Evolutionary conservation across 2,888 invertebrate species (phyloP), one percentile per base, ranked within the genome.

Genomic region (Ischnus inquisitorius): DNA sequence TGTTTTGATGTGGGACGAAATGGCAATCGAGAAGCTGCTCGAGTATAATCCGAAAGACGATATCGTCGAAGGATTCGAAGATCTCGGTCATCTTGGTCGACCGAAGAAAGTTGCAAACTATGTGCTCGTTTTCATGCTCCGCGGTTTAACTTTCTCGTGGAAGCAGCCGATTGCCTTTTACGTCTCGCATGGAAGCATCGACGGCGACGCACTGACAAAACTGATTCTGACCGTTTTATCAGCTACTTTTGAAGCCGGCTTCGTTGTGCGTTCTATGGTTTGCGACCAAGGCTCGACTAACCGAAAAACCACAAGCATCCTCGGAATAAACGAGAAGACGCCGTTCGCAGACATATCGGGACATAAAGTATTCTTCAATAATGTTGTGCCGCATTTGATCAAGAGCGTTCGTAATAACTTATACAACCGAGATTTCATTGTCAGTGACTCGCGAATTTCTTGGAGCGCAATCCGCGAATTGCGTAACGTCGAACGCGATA

Each of bases 1-100:
- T 74, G 88, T 89, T 54, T 60, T 89, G 4, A 83, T 89, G 80
- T 86, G 85, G 80, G 88, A 90, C 79, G 89, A 89, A 82, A 89
- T 89, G 87, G 51, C 85, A 25, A 88, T 89, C 0, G 89, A 87
- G 65, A 65, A 82, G 22, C 87, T 85, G 75, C 76, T 88, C 4
- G 80, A 88, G 28, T 88, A 87, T 41, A 85, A 87, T 60, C 69
- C 86, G 8, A 82, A 85, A 82, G 76, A 77, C 6, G 87, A 89
- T 74, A 16, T 86, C 3, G 71, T 88, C 4, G 87, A 88, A 67
- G 87, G 89, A 1, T 88, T 76, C 60, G 77, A 87, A 75, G 88
- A 90, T 82, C 72, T 88, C 16, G 89, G 88, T 5, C 64, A 69
- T 54, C 78, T 86, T 19, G 87, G 87, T 14, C 71, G 88, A 0